Base-by-base conservation (phyloP, 1,140 invertebrate genomes). In the Vanessa tameamea region DNA sequence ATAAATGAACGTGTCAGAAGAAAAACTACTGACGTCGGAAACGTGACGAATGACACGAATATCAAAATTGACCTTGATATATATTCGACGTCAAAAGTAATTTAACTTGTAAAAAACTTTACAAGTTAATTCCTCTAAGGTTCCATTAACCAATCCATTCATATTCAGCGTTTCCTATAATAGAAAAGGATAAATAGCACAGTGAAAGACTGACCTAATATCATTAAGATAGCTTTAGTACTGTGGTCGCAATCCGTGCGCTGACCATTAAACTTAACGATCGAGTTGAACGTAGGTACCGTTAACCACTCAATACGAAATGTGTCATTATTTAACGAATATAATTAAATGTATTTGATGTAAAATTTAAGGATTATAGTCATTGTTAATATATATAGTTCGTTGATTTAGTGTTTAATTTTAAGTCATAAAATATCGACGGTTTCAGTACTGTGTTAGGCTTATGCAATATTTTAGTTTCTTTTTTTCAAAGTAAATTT, bases 211-310 rank as follows among this genome's bases (percentile, higher is more conserved):
- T 59, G 67, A 70, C 68, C 73, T 70, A 64, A 65, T 75, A 70
- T 59, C 63, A 70, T 75, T 75, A 75, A 43, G 50, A 66, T 43
- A 74, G 64, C 55, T 69, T 77, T 74, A 70, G 43, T 67, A 55
- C 55, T 23, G 72, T 69, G 55, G 64, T 73, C 68, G 65, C 72
- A 77, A 70, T 73, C 67, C 66, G 67, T 23, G 69, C 68, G 50
- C 51, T 69, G 73, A 50, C 72, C 77, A 67, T 84, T 80, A 83
- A 83, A 82, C 65, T 81, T 82, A 81, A 84, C 74, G 76, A 76
- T 77, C 61, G 65, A 37, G 63, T 65, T 57, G 63, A 31, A 47
- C 31, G 69, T 43, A 9, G 37, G 16, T 64, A 47, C 69, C 12
- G 50, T 47, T 23, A 20, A 50, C 37, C 23, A 63, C 57, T 67